Base-by-base conservation (phyloP, 2,113 vertebrate species). In the Stegastes partitus region DNA sequence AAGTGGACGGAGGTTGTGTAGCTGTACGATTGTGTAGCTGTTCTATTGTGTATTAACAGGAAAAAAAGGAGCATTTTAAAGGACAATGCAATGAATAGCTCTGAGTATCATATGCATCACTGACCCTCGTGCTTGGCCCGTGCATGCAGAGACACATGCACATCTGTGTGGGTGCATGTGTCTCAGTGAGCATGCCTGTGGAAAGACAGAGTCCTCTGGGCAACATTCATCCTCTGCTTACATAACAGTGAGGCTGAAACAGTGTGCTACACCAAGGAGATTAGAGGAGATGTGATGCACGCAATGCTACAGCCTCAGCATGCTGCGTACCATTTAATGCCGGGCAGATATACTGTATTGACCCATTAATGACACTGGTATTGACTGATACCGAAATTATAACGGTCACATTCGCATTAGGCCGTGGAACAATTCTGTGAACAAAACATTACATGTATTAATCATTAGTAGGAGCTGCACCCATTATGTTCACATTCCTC, bases 241-340 rank as follows among this genome's bases (percentile, higher is more conserved):
- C 62, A 66, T 79, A 91, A 93, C 80, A 74, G n/a, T 37, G 50
- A 75, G 11, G 39, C 80, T 64, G 64, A 71, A 70, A 62, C 62
- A 5, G 28, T 58, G 61, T 28, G 42, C 57, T 67, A 54, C 25
- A 53, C 62, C 28, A 47, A 87, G 66, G 16, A 82, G 77, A 86
- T 89, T 84, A 85, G 25, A 39, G 42, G 12, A 74, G 49, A 55
- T 47, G 42, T 12, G 63, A 77, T 74, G 22, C 70, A 72, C 25
- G 1, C 64, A 68, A 77, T 12, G 21, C 53, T 59, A 11, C 22
- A 75, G 1, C 28, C 55, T 53, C 23, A 73, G 69, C 59, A 44
- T 66, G 49, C 26, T 47, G 63, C 47, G 49, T 22, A 25, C 12
- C 49, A 70, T 64, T 25, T 57, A 23, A 71, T 18, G 7, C 25